A percentile compares a stretch with the other conserved stretches of the same genome.
Conservation (phyloP, 2,888 invertebrate genomes). For the Drosophila mimetica region DNA sequence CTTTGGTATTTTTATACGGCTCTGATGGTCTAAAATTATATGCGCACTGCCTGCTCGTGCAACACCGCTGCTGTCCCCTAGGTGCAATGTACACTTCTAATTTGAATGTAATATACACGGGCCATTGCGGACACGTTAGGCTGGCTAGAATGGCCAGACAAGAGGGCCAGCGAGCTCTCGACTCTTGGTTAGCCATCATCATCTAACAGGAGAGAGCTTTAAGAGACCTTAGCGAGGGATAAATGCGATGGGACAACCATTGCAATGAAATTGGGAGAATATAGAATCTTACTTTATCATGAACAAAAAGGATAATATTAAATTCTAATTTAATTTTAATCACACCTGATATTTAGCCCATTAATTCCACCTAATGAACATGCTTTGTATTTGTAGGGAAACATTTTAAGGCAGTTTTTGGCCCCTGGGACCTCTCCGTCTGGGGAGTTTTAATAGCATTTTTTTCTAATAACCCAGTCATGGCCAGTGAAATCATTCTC, state of each 20-base stretch:
- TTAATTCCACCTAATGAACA: neutral
- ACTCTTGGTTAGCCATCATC: neutral
- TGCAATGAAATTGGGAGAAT: too few relatives aligned
- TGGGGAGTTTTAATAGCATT: neutral
- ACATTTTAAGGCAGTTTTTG: neutral
- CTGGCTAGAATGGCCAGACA: constrained; percentile 33
- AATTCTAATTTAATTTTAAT: neutral
- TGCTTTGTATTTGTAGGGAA: neutral
- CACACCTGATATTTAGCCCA: neutral
- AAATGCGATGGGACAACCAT: too few relatives aligned
- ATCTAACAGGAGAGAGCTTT: neutral
- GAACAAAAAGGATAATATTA: neutral
- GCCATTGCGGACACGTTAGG: constrained; percentile 44
- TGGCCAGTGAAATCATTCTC: neutral
- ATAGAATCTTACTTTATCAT: too few relatives aligned
- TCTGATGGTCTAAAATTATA: constrained; percentile 77
- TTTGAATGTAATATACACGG: constrained; percentile 70
- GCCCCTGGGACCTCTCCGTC: neutral
- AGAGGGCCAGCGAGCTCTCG: constrained; percentile 6
- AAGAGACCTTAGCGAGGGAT: neutral
- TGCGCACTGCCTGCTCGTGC: constrained; percentile 42
- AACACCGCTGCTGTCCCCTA: constrained; percentile 34
- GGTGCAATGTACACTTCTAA: constrained; percentile 76
- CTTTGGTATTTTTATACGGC: constrained; percentile 70
- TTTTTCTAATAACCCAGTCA: neutral